These are phyloP conservation scores for Liposcelis brunnea DNA, from an alignment of 2,888 invertebrate species.

Conservation along the genomic window DNA sequence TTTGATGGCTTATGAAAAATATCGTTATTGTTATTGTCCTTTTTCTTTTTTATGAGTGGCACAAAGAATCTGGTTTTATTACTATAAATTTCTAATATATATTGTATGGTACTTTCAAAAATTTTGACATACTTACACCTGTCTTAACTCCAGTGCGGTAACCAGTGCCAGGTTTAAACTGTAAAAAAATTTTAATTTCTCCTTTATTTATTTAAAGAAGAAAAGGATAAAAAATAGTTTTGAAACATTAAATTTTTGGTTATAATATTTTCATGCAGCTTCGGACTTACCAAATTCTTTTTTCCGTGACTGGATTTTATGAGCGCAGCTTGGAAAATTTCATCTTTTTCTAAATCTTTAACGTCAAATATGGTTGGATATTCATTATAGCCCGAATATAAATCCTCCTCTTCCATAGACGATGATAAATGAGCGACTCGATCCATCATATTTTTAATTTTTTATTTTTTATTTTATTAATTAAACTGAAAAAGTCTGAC, in stretches of 20 bases:
- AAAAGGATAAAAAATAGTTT: too few relatives aligned
- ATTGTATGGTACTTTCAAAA: too few relatives aligned
- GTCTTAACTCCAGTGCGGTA: constrained; percentile 19
- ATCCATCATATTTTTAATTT: constrained; percentile 12
- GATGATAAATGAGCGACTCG: constrained; percentile 11
- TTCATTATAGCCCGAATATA: constrained; percentile 50
- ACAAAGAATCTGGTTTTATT: too few relatives aligned
- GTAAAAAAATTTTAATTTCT: constrained; percentile 21
- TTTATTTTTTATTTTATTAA: too few relatives aligned
- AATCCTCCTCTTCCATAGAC: constrained; percentile 39
- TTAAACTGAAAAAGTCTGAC: too few relatives aligned
- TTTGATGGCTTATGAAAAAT: too few relatives aligned
- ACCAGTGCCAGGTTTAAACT: constrained; percentile 14
- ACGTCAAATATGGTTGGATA: constrained; percentile 46
- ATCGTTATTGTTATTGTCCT: too few relatives aligned
- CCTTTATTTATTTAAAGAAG: too few relatives aligned
- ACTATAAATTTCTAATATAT: too few relatives aligned
- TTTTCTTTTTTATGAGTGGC: too few relatives aligned
- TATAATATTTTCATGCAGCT: too few relatives aligned
- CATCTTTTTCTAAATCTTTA: constrained; percentile 51
- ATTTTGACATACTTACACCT: neutral
- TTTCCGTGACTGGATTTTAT: constrained; percentile 50
- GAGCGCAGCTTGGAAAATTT: constrained; percentile 58
- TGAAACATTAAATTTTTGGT: too few relatives aligned
- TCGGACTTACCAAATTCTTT: constrained; percentile 43